Percentiles rank a stretch among this genome's conserved stretches.
phyloP scores from a whole-genome alignment of 2,888 invertebrate genomes.

The Pachymerium ferrugineum region DNA sequence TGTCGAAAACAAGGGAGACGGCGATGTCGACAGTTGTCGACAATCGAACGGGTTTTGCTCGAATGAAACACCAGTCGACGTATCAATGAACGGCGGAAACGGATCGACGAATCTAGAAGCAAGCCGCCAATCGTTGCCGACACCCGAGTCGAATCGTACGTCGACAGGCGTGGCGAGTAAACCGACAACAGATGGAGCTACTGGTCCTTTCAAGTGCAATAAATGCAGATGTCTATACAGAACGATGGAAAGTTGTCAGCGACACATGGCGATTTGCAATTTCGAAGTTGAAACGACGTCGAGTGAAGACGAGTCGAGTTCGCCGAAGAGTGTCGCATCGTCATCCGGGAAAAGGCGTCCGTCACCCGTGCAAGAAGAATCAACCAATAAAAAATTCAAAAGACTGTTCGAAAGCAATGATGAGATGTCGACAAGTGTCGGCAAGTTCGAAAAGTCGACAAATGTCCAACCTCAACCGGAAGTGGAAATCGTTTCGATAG shows the following conservation, averaged over 20 bases:
- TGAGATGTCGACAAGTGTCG: too few species aligned
- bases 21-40: not conserved
- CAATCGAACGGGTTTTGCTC: not conserved
- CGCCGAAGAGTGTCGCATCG: slow-evolving; percentile 3
- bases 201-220: slow-evolving; percentile 75
- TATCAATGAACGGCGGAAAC: too few species aligned
- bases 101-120: slow-evolving; percentile 55
- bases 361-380: not conserved
- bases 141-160: not conserved
- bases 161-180: too few species aligned
- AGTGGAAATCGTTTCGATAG: not conserved
- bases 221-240: slow-evolving; percentile 64
- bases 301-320: slow-evolving; percentile 43
- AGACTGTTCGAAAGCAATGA: not conserved
- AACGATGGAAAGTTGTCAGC: slow-evolving; percentile 46
- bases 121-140: not conserved
- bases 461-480: too few species aligned
- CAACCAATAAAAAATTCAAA: not conserved
- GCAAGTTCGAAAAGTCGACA: too few species aligned
- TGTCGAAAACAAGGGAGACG: not conserved
- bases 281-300: slow-evolving; percentile 47
- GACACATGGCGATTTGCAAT: slow-evolving; percentile 46
- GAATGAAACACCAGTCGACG: too few species aligned
- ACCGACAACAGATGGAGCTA: not conserved
- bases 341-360: not conserved